These are phyloP conservation scores for Illadopsis cleaveri DNA, from an alignment of 2,113 vertebrate species.

Conservation along the genomic window DNA sequence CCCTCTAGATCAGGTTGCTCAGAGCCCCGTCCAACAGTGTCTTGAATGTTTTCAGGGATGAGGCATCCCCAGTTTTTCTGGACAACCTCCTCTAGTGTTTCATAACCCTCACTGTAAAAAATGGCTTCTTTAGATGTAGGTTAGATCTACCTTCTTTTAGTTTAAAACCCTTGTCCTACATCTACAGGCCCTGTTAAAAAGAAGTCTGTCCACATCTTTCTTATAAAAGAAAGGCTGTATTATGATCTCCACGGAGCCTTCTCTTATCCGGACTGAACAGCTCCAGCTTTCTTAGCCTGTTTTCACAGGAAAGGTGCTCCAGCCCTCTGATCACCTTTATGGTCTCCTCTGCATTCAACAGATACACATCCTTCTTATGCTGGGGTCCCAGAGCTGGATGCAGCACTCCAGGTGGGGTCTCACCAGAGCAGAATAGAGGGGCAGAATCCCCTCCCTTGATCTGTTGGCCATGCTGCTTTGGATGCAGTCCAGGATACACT, in stretches of 20 bases:
- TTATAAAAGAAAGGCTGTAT: neutral
- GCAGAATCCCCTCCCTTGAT: neutral
- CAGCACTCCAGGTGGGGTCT: neutral
- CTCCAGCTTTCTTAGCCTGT: neutral
- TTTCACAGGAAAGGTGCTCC: neutral
- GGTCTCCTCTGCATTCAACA: neutral
- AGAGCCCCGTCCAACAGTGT: rapidly evolving
- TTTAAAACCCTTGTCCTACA: neutral
- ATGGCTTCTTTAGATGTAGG: neutral
- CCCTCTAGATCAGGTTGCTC: neutral
- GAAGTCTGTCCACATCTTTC: neutral
- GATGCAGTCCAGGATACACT: neutral
- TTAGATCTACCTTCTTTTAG: neutral
- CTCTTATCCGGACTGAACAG: neutral
- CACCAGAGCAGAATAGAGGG: neutral
- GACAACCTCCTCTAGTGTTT: neutral
- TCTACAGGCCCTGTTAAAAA: neutral
- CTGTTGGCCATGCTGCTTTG: rapidly evolving
- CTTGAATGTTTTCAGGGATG: neutral
- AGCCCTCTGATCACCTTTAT: neutral
- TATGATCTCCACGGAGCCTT: rapidly evolving
- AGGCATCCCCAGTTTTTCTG: neutral
- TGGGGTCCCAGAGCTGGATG: neutral
- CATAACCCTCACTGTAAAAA: neutral
- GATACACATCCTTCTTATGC: rapidly evolving